Evolutionary conservation across 2,888 invertebrate species (phyloP), one percentile per base, ranked within the genome.

Genomic region (Drosophila ezoana): DNA sequence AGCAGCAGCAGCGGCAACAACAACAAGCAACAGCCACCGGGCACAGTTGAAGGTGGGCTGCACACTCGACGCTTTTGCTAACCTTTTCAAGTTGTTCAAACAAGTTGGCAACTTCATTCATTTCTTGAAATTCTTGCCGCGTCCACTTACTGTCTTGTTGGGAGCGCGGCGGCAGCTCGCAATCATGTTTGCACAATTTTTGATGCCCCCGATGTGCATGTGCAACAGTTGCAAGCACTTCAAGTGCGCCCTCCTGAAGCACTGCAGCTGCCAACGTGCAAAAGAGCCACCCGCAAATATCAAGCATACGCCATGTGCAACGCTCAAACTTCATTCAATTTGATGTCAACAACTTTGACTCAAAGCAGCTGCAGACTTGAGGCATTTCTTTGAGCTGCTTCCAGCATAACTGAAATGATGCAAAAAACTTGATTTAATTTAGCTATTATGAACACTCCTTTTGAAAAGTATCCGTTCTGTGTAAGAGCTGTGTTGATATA

Each of bases 171-270:
- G 28, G 23, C 10, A 18, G 48, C 52, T 37, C 41, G 47, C 65
- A 40, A 8, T 32, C 52, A 43, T 76, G 64, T 63, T 65, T 61
- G 41, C 52, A 47, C 71, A 28, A 28, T 52, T 47, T 48, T 58
- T 72, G 69, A 59, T 69, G 69, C 65, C 69, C 13, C 32, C 70
- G 38, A 59, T 59, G 74, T 60, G 66, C 68, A 68, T 75, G 79
- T 84, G 81, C 81, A 82, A 81, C 81, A 82, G 87, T 87, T 87
- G 79, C 82, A 84, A 10, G 13, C 49, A 28, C 35, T 41, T 28
- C 18, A 61, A 32, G 18, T 28, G 44, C 11, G 6, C 43, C 20
- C n/a, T 23, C 53, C 70, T 80, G 59, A 79, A 64, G 61, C 52
- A 53, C 72, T 66, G 58, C 60, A 54, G 63, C 56, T 69, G 64